Percentiles rank a stretch among this genome's conserved stretches.
Conservation (phyloP, 2,113 vertebrate species). For the Bos taurus region ARS-UCD2.0 NC_037337.1:27658001-27658500, state of each 20-base stretch:
- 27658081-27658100: not conserved
- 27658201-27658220: not conserved
- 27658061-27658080: slow-evolving; percentile 62
- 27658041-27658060: slow-evolving; percentile 54
- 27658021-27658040: slow-evolving; percentile 36
- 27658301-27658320: not conserved
- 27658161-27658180: not conserved
- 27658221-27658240: not conserved
- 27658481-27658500: not conserved
- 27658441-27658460: not conserved
- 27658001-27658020: slow-evolving; percentile 35
- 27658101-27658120: not conserved
- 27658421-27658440: not conserved
- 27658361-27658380: not conserved
- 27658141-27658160: not conserved
- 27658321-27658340: not conserved
- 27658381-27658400: not conserved
- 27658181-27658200: accelerated
- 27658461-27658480: not conserved
- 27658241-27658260: not conserved
- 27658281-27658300: not conserved
- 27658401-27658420: not conserved
- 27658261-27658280: not conserved
- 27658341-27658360: accelerated
- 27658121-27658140: not conserved